Evolutionary conservation across 2,113 vertebrate species (phyloP), one percentile per base, ranked within the genome.

Genomic region (Chionis minor): DNA sequence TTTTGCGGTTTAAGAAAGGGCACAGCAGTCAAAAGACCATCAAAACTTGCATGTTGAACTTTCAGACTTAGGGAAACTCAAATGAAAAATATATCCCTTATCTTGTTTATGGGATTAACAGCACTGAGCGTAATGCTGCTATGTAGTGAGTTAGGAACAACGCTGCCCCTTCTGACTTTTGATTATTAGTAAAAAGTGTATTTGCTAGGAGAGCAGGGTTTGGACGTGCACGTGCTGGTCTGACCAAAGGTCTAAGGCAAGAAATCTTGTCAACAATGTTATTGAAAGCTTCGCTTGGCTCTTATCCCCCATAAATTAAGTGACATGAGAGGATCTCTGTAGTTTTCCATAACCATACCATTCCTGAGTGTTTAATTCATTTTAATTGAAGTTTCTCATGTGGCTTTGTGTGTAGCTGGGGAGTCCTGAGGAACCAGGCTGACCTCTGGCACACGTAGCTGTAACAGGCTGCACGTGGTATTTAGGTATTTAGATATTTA

Each of bases 391-490:
- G 47, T 52, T 72, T 72, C 15, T 86, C 10, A 0, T 32, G 28
- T 24, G 28, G 14, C 58, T 66, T 78, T 45, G 18, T 11, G 11
- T 55, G 32, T n/a, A 42, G 42, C 47, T 63, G 47, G 10, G 47
- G 20, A 62, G 28, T 51, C 47, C 28, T 32, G 21, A 56, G 47
- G n/a, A 85, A 38, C 12, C 10, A 23, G 27, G 32, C 19, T 38
- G 38, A 58, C 26, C 20, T 47, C 2, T 1, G 1, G 35, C 67
- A 33, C 45, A 67, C 0, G 2, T 47, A 49, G 54, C 15, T 6
- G 6, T 44, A 49, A 10, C 16, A 47, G 4, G 32, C 74, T 56
- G 35, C 32, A 20, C 17, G 3, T 35, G 14, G 8, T 44, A 40
- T 22, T 30, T 69, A 32, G 38, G 38, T 38, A 38, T 38, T 38